Conservation (phyloP, 2,888 invertebrate genomes). For the Odontomyia ornata region DNA sequence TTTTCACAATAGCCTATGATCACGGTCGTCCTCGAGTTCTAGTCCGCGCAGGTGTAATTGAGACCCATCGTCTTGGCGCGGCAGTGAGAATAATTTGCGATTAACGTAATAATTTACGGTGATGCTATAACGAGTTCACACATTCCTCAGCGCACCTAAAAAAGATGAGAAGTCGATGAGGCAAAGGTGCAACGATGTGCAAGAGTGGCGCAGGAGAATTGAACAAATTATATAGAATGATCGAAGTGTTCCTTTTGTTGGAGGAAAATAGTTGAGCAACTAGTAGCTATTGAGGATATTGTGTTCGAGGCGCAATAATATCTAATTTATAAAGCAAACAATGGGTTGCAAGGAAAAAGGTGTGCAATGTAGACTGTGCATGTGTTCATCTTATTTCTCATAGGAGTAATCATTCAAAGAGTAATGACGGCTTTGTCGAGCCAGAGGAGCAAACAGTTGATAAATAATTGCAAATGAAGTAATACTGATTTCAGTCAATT, state of each 20-base stretch:
- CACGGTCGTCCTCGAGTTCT: neutral
- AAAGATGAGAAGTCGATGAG: too few species aligned
- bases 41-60: slow-evolving; percentile 33
- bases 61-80: neutral
- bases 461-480: too few species aligned
- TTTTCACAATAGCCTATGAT: slow-evolving; percentile 36
- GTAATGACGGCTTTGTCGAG: too few species aligned
- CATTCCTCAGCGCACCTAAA: neutral
- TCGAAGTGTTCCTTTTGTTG: slow-evolving; percentile 28
- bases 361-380: neutral
- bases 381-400: too few species aligned
- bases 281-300: neutral
- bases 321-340: slow-evolving; percentile 14
- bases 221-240: slow-evolving; percentile 26
- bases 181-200: neutral
- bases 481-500: too few species aligned
- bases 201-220: neutral
- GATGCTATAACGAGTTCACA: slow-evolving; percentile 31
- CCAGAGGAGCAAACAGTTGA: too few species aligned
- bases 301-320: neutral
- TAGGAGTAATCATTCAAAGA: too few species aligned
- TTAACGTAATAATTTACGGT: slow-evolving; percentile 34
- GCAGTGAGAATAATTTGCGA: slow-evolving; percentile 35
- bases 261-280: neutral
- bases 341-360: neutral